phyloP scores from a whole-genome alignment of 2,888 invertebrate genomes.

The Eurois occulta region DNA sequence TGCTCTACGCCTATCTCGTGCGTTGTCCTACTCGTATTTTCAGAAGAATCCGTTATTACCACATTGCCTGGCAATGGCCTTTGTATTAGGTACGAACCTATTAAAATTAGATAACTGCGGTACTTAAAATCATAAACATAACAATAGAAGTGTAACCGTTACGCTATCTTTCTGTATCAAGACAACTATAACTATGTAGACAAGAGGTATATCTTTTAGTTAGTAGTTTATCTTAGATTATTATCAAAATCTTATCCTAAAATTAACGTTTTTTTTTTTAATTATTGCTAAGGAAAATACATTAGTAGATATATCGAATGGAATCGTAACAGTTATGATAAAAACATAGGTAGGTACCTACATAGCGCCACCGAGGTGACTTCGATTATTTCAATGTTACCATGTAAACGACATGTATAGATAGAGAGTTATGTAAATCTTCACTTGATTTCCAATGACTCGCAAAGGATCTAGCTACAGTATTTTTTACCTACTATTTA shows the following conservation, averaged over 20 bases:
- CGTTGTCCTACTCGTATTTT: not conserved
- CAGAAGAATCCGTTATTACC: not conserved
- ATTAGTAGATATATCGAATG: slow-evolving; percentile 13
- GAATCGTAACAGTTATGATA: slow-evolving; percentile 8
- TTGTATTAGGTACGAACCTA: not conserved
- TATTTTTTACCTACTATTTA: slow-evolving; percentile 45
- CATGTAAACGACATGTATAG: slow-evolving; percentile 19
- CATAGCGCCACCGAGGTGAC: slow-evolving; percentile 12
- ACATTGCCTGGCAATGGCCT: not conserved
- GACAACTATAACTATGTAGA: slow-evolving; percentile 8
- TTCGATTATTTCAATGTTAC: slow-evolving; percentile 33
- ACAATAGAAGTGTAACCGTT: not conserved
- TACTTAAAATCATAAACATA: not conserved
- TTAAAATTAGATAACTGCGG: not conserved
- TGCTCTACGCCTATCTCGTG: not conserved
- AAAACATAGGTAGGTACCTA: slow-evolving; percentile 1
- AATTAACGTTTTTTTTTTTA: not conserved
- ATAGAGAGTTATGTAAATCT: slow-evolving; percentile 40
- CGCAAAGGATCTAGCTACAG: slow-evolving; percentile 21
- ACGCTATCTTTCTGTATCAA: slow-evolving; percentile 14
- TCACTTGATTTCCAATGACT: slow-evolving; percentile 9
- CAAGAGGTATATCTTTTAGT: not conserved
- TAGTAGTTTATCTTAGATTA: slow-evolving; percentile 17
- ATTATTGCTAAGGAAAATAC: slow-evolving; percentile 3
- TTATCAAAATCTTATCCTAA: slow-evolving; percentile 21